phyloP scores from a whole-genome alignment of 2,113 vertebrate species.

The Solea senegalensis region DNA sequence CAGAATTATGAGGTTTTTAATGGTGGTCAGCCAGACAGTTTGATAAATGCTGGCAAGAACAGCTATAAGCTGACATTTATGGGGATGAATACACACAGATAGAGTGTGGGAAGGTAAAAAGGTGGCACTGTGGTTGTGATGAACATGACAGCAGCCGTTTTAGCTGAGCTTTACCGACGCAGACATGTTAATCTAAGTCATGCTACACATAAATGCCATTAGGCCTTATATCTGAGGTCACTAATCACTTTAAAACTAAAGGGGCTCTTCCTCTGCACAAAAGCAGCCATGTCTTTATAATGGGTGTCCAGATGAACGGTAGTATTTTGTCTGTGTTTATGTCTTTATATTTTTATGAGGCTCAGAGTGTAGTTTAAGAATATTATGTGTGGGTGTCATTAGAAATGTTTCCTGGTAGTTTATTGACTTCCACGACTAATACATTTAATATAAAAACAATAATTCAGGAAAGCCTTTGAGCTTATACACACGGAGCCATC shows the following conservation, averaged over 20 bases:
- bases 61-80: constrained; percentile 9
- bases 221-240: constrained; percentile 54
- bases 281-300: constrained; percentile 44
- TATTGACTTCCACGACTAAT: neutral
- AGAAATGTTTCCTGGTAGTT: neutral
- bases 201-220: constrained; percentile 72
- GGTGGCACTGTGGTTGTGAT: constrained; percentile 55
- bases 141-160: constrained; percentile 45
- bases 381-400: neutral
- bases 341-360: constrained; percentile 12
- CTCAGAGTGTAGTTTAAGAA: constrained; percentile 1
- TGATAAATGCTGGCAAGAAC: constrained; percentile 50
- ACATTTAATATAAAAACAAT: neutral
- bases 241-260: constrained; percentile 57
- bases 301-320: constrained; percentile 38
- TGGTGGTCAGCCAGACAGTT: constrained; percentile 43
- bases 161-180: constrained; percentile 27
- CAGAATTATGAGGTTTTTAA: constrained; percentile 55
- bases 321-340: constrained; percentile 4
- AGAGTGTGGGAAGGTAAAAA: constrained; percentile 53
- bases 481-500: neutral
- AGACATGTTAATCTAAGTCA: constrained; percentile 74
- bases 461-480: neutral
- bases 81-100: constrained; percentile 16
- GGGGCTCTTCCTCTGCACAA: constrained; percentile 35